Evolutionary conservation across 1,140 invertebrate genomes (phyloP).

Genomic region (Frieseomelitta varia): DNA sequence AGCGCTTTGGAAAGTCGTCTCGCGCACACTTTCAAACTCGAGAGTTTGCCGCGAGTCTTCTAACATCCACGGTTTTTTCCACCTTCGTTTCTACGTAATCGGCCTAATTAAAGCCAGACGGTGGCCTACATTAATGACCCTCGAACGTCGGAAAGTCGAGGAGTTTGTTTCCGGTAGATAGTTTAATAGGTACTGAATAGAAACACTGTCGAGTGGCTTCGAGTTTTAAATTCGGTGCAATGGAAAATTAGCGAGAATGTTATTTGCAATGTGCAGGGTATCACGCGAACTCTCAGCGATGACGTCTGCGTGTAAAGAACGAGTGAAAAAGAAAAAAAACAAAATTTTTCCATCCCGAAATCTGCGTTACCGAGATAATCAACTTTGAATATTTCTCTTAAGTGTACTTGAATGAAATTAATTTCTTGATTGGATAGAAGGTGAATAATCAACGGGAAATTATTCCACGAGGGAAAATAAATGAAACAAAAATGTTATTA

Average conservation of each 20-base stretch:
- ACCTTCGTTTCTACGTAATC: constrained; percentile 22
- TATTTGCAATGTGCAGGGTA: background rate
- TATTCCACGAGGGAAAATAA: too few relatives aligned
- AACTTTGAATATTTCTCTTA: too few relatives aligned
- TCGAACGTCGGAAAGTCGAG: constrained; percentile 7
- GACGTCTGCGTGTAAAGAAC: too few relatives aligned
- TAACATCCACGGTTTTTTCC: constrained; percentile 3
- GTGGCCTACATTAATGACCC: constrained; percentile 12
- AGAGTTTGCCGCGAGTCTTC: background rate
- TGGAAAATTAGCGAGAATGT: background rate
- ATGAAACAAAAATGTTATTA: too few relatives aligned
- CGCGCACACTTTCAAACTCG: background rate
- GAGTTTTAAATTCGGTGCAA: background rate
- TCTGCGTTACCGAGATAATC: too few relatives aligned
- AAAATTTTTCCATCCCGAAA: too few relatives aligned
- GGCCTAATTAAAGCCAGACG: constrained; percentile 14
- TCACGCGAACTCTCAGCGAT: too few relatives aligned
- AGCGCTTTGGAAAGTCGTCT: background rate
- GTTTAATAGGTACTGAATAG: background rate
- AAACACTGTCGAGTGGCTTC: background rate
- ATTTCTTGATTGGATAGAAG: too few relatives aligned
- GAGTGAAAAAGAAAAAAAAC: too few relatives aligned
- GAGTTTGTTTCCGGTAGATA: background rate
- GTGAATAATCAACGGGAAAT: too few relatives aligned
- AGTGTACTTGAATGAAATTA: too few relatives aligned